phyloP scores from a whole-genome alignment of 2,113 vertebrate genomes.

The Uria lomvia region DNA sequence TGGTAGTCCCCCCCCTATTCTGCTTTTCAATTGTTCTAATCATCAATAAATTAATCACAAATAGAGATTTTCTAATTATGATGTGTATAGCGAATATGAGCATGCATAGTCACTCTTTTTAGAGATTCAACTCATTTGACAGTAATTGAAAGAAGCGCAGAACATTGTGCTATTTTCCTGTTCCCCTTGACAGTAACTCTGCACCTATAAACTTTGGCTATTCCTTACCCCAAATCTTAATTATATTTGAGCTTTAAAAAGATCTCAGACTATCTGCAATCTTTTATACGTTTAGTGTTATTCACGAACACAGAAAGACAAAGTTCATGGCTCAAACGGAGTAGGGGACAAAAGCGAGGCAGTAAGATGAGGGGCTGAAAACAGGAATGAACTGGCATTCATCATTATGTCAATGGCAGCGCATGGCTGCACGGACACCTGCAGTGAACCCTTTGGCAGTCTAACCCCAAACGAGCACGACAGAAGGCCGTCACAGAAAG shows the following conservation, averaged over 20 bases:
- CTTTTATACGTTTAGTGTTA: slow-evolving; percentile 18
- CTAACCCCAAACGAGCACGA: background rate
- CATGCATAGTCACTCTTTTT: slow-evolving; percentile 1
- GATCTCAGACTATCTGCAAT: background rate
- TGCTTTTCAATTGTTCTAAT: slow-evolving; percentile 40
- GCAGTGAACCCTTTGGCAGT: background rate
- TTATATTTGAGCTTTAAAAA: slow-evolving; percentile 12
- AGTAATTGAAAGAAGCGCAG: background rate
- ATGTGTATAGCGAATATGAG: background rate
- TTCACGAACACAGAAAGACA: background rate
- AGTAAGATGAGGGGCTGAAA: background rate
- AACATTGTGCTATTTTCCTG: background rate
- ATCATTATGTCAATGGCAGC: background rate
- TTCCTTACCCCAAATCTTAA: slow-evolving; percentile 23
- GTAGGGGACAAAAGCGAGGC: background rate
- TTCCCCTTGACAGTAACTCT: slow-evolving; percentile 1
- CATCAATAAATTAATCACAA: slow-evolving; percentile 32
- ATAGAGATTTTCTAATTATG: slow-evolving; percentile 10
- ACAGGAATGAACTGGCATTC: background rate
- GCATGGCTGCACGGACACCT: background rate
- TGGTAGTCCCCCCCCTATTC: background rate
- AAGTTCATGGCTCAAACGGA: background rate
- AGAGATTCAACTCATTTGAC: slow-evolving; percentile 44
- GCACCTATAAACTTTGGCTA: background rate
- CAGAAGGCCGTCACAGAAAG: background rate